A percentile compares a stretch with the other conserved stretches of the same genome.
These are phyloP conservation scores for Lasioglossum vierecki DNA, from an alignment of 2,888 invertebrate genomes.

Conservation along the genomic window DNA sequence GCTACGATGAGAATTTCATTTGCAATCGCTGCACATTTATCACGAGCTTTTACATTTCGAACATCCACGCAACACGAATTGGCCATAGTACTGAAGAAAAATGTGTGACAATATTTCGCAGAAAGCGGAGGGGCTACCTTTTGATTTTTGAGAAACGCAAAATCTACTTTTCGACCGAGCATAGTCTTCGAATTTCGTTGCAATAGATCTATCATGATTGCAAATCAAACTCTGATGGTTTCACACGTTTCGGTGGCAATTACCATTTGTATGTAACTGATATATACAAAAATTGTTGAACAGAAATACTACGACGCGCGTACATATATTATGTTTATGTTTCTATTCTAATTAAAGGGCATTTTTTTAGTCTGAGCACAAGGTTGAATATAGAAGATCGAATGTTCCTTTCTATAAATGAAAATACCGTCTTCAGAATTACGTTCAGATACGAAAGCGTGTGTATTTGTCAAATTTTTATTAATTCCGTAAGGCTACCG, in stretches of 20 bases:
- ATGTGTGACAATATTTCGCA: conserved; percentile 50
- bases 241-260: conserved; percentile 30
- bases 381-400: conserved; percentile 27
- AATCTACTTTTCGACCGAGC: conserved; percentile 2
- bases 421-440: conserved; percentile 32
- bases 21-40: conserved; percentile 39
- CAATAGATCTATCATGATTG: conserved; percentile 15
- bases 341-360: conserved; percentile 26
- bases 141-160: conserved; percentile 29
- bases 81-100: conserved; percentile 30
- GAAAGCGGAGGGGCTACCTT: conserved; percentile 48
- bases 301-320: conserved; percentile 22
- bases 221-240: conserved; percentile 42
- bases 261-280: conserved; percentile 38
- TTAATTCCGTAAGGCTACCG: conserved; percentile 16
- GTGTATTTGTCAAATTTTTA: conserved; percentile 15
- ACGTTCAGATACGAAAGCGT: conserved; percentile 21
- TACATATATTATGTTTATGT: conserved; percentile 22
- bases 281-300: conserved; percentile 21
- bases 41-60: conserved; percentile 8
- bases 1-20: conserved; percentile 45
- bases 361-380: conserved; percentile 43
- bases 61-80: conserved; percentile 14
- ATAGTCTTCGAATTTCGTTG: neutral
- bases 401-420: conserved; percentile 49